Conservation (phyloP, 2,888 invertebrate genomes). For the Anthrax anthrax region DNA sequence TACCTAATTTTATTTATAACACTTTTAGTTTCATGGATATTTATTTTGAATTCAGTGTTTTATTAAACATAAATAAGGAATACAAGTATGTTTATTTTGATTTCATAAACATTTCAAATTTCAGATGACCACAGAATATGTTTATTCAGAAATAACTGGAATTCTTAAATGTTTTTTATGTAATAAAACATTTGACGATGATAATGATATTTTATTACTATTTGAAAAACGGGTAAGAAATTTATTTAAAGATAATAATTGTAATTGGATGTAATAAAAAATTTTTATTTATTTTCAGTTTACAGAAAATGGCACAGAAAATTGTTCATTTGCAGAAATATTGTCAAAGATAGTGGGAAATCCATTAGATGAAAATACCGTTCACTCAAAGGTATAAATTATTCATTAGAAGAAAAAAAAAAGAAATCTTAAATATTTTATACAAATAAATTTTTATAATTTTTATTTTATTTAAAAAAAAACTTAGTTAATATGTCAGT, state of each 20-base stretch:
- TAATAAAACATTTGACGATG: slow-evolving; percentile 10
- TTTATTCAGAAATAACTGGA: no score
- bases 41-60: no score
- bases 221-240: slow-evolving; percentile 13
- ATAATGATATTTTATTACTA: slow-evolving; percentile 13
- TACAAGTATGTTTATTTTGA: no score
- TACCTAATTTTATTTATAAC: no score
- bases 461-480: not conserved
- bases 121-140: no score
- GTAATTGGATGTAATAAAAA: not conserved
- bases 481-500: slow-evolving; percentile 49
- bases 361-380: slow-evolving; percentile 36
- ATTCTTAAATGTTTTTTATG: slow-evolving; percentile 16
- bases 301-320: slow-evolving; percentile 9
- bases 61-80: no score
- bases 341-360: slow-evolving; percentile 14
- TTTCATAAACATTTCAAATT: no score
- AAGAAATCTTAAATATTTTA: not conserved
- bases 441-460: not conserved
- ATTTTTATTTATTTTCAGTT: not conserved
- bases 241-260: not conserved
- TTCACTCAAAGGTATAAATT: slow-evolving; percentile 39
- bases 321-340: slow-evolving; percentile 10
- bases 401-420: not conserved
- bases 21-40: no score